Evolutionary conservation across 2,113 vertebrate genomes (phyloP).

Genomic region (Blennius ocellaris): DNA sequence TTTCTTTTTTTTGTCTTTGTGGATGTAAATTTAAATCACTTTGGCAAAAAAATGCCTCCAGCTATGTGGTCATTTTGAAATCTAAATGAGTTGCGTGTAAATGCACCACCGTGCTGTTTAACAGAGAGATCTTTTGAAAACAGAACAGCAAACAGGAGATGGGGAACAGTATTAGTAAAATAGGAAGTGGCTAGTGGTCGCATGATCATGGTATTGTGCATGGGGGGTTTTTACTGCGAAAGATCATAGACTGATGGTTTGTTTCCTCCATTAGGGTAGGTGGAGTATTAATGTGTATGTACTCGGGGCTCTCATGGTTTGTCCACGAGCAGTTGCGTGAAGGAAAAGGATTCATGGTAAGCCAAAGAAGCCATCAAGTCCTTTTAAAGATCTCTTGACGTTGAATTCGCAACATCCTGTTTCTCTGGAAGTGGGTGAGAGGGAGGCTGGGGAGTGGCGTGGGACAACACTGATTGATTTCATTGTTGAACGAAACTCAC

Average conservation of each 20-base stretch:
- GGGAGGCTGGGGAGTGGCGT: slow-evolving; percentile 41
- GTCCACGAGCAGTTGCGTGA: slow-evolving; percentile 5
- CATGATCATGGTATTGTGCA: slow-evolving; percentile 41
- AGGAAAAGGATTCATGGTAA: slow-evolving; percentile 31
- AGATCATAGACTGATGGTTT: neutral
- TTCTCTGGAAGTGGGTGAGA: slow-evolving; percentile 71
- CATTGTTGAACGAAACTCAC: slow-evolving; percentile 72
- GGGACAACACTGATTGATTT: slow-evolving; percentile 68
- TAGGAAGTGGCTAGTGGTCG: slow-evolving; percentile 56
- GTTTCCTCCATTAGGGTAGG: neutral
- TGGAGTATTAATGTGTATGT: slow-evolving; percentile 16
- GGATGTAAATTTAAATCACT: no score
- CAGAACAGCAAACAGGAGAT: slow-evolving; percentile 35
- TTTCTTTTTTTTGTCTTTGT: no score
- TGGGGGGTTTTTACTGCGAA: slow-evolving; percentile 31
- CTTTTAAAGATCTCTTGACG: slow-evolving; percentile 53
- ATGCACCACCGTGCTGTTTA: neutral
- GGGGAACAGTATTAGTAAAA: slow-evolving; percentile 41
- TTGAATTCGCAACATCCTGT: slow-evolving; percentile 81
- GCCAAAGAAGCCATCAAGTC: slow-evolving; percentile 10
- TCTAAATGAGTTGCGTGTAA: neutral
- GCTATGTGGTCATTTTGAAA: neutral
- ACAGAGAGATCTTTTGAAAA: slow-evolving; percentile 6
- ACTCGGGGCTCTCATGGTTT: slow-evolving; percentile 11
- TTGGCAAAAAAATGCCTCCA: neutral